phyloP scores from a whole-genome alignment of 1,140 invertebrate species.

The Palaemon carinicauda region DNA sequence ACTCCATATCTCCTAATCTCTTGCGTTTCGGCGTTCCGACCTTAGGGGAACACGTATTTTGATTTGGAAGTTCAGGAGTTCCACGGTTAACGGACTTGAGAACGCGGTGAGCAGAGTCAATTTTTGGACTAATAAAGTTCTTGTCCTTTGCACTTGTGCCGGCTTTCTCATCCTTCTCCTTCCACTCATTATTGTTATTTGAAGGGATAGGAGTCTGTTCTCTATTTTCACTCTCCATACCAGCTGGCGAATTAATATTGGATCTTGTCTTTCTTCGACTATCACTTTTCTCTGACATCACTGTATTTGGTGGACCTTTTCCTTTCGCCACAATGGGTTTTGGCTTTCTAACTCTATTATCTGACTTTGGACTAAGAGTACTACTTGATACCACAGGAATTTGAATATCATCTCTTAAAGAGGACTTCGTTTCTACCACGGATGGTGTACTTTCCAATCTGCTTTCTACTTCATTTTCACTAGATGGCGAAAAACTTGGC shows the following conservation, averaged over 20 bases:
- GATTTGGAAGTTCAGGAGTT: conserved; percentile 11
- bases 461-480: conserved; percentile 11
- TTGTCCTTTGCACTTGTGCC: conserved; percentile 36
- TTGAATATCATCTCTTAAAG: conserved; percentile 57
- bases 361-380: conserved; percentile 39
- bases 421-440: background rate
- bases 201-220: conserved; percentile 37
- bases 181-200: conserved; percentile 55
- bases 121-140: background rate
- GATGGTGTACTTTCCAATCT: conserved; percentile 4
- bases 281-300: conserved; percentile 37
- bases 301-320: background rate
- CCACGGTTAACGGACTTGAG: conserved; percentile 40
- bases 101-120: conserved; percentile 32
- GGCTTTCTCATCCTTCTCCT: conserved; percentile 32
- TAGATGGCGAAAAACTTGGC: background rate
- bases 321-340: background rate
- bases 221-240: conserved; percentile 48
- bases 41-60: background rate
- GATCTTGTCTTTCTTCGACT: conserved; percentile 38
- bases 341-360: conserved; percentile 26
- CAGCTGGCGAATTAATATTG: conserved; percentile 9
- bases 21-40: conserved; percentile 19
- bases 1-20: conserved; percentile 19
- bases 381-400: conserved; percentile 59